Evolutionary conservation across 2,113 vertebrate genomes (phyloP).

Genomic region (Centrocercus urophasianus): DNA sequence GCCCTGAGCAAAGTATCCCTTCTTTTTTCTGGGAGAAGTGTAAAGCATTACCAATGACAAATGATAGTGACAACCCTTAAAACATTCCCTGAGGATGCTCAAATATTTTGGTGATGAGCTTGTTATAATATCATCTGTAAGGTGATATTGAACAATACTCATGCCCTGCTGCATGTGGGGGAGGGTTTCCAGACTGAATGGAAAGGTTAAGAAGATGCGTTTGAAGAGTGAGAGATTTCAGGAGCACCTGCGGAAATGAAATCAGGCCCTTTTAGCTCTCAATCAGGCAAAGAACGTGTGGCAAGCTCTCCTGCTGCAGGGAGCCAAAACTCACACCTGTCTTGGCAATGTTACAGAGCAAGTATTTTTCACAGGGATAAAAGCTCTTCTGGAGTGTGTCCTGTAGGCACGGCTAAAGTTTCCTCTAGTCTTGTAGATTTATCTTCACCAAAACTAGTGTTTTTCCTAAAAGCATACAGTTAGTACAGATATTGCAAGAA

Average conservation of each 20-base stretch:
- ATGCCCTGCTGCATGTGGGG: slow-evolving; percentile 31
- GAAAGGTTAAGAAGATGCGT: slow-evolving; percentile 69
- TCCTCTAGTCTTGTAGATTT: background rate
- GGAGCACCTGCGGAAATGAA: slow-evolving; percentile 71
- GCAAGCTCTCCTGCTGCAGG: slow-evolving; percentile 67
- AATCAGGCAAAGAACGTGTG: slow-evolving; percentile 55
- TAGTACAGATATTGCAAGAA: background rate
- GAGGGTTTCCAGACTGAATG: slow-evolving; percentile 38
- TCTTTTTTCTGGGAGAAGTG: background rate
- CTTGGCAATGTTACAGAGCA: slow-evolving; percentile 64
- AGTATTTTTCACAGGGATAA: slow-evolving; percentile 45
- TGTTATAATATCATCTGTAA: slow-evolving; percentile 45
- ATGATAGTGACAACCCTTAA: slow-evolving; percentile 45
- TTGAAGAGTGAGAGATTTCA: slow-evolving; percentile 55
- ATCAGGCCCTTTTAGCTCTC: slow-evolving; percentile 67
- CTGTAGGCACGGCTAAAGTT: background rate
- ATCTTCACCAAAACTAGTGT: background rate
- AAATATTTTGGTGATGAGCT: slow-evolving; percentile 67
- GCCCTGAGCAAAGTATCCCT: background rate
- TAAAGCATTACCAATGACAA: background rate
- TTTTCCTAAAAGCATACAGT: background rate
- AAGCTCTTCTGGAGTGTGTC: slow-evolving; percentile 27
- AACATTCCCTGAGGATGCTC: slow-evolving; percentile 51
- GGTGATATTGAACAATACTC: slow-evolving; percentile 65
- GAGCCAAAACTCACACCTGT: slow-evolving; percentile 69